These are phyloP conservation scores for Hirtodrosophila cameraria DNA, from an alignment of 2,888 invertebrate species.

Conservation along the genomic window DNA sequence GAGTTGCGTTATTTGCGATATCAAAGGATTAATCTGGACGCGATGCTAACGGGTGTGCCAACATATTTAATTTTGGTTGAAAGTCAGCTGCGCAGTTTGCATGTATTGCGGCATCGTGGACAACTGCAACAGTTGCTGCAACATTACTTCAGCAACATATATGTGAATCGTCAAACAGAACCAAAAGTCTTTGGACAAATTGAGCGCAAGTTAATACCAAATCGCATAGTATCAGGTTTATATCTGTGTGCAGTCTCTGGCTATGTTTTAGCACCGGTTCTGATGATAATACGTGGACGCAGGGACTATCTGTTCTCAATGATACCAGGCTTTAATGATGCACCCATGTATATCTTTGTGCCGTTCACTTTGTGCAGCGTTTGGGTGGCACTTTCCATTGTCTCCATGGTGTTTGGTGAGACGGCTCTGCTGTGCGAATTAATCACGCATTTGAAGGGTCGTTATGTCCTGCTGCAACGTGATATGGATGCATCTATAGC, in stretches of 20 bases:
- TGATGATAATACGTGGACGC: conserved; percentile 34
- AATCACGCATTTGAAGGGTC: conserved; percentile 72
- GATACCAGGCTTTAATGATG: conserved; percentile 51
- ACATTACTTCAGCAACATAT: conserved; percentile 63
- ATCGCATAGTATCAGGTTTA: conserved; percentile 48
- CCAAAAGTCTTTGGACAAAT: conserved; percentile 43
- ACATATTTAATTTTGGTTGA: conserved; percentile 73
- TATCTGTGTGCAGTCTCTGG: conserved; percentile 50
- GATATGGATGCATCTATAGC: conserved; percentile 50
- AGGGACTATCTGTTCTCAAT: conserved; percentile 59
- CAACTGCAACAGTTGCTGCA: conserved; percentile 60
- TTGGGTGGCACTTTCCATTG: conserved; percentile 64
- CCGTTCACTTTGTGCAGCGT: conserved; percentile 52
- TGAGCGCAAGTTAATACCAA: conserved; percentile 47
- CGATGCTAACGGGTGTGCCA: conserved; percentile 67
- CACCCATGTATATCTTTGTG: conserved; percentile 53
- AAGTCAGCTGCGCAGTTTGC: conserved; percentile 59
- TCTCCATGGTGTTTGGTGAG: conserved; percentile 69
- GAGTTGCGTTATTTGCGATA: conserved; percentile 64
- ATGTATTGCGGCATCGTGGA: conserved; percentile 43
- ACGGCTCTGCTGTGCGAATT: conserved; percentile 61
- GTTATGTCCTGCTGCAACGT: conserved; percentile 64
- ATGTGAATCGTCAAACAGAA: conserved; percentile 63
- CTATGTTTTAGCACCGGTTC: conserved; percentile 49
- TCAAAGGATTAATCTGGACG: conserved; percentile 55